Percentiles rank a stretch among this genome's conserved stretches.
Evolutionary conservation across 1,140 invertebrate species (phyloP).

Genomic region (Chionoecetes opilio): DNA sequence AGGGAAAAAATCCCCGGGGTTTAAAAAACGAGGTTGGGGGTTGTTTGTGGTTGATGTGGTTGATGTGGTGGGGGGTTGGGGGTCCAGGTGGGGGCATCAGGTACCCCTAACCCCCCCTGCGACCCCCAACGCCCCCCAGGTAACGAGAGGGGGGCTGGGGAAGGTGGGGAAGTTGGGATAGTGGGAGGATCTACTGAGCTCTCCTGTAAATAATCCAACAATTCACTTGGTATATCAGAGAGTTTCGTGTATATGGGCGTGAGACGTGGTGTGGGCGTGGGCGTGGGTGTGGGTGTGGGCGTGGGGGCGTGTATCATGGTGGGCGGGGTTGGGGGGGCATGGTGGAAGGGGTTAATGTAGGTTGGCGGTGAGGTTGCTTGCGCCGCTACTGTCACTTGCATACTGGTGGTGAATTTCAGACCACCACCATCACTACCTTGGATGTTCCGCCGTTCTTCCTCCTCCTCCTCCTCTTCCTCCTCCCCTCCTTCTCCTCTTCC

Average conservation of each 20-base stretch:
- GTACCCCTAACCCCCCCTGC: too few species aligned
- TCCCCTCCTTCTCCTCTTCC: too few species aligned
- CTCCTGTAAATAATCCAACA: conserved; percentile 66
- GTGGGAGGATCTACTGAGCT: conserved; percentile 70
- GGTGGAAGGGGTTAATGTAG: too few species aligned
- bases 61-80: too few species aligned
- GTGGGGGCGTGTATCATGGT: not conserved
- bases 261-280: not conserved
- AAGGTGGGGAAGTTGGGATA: not conserved
- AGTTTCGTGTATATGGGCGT: conserved; percentile 43
- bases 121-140: too few species aligned
- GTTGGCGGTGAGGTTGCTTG: not conserved
- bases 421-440: too few species aligned
- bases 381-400: not conserved
- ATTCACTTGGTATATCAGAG: conserved; percentile 63
- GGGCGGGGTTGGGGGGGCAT: not conserved
- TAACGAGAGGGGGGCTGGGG: not conserved
- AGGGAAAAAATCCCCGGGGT: too few species aligned
- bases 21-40: too few species aligned
- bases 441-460: too few species aligned
- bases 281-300: not conserved
- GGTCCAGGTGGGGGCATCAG: too few species aligned
- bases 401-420: not conserved
- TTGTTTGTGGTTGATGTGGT: too few species aligned
- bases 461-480: not conserved